Evolutionary conservation across 2,113 vertebrate species (phyloP).

Genomic region (Hymenochirus boettgeri): DNA sequence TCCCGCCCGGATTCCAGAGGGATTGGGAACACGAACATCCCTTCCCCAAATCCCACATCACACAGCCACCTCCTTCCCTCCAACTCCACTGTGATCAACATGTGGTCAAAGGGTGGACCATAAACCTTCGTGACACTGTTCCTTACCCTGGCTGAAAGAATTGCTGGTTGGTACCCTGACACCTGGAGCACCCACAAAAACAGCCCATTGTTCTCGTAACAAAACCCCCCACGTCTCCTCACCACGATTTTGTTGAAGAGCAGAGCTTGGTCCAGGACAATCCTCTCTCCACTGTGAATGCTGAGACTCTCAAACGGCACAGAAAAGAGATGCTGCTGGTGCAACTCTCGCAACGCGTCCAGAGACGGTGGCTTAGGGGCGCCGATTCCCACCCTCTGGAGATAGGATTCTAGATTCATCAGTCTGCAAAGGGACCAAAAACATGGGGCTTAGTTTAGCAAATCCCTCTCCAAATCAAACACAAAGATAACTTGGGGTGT

Average conservation of each 20-base stretch:
- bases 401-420: slow-evolving; percentile 58
- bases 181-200: slow-evolving; percentile 63
- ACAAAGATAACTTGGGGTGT: too few species aligned
- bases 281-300: slow-evolving; percentile 57
- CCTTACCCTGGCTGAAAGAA: slow-evolving; percentile 59
- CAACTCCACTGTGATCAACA: slow-evolving; percentile 55
- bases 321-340: slow-evolving; percentile 55
- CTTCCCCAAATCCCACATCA: slow-evolving; percentile 58
- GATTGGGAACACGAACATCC: slow-evolving; percentile 56
- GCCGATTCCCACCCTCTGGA: slow-evolving; percentile 54
- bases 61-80: slow-evolving; percentile 58
- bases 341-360: slow-evolving; percentile 49
- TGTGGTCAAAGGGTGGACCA: slow-evolving; percentile 63
- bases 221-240: slow-evolving; percentile 59
- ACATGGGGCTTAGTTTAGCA: too few species aligned
- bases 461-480: too few species aligned
- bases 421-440: too few species aligned
- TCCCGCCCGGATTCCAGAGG: slow-evolving; percentile 53
- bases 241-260: slow-evolving; percentile 67
- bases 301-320: slow-evolving; percentile 67
- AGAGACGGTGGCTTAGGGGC: slow-evolving; percentile 38
- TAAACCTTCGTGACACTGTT: slow-evolving; percentile 43
- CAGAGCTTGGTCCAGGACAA: slow-evolving; percentile 42
- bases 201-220: slow-evolving; percentile 66
- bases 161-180: slow-evolving; percentile 55